Percentiles rank a stretch among this genome's conserved stretches.
These are phyloP conservation scores for Hipposideros larvatus DNA, from an alignment of 2,797 vertebrate genomes.

Conservation along the genomic window DNA sequence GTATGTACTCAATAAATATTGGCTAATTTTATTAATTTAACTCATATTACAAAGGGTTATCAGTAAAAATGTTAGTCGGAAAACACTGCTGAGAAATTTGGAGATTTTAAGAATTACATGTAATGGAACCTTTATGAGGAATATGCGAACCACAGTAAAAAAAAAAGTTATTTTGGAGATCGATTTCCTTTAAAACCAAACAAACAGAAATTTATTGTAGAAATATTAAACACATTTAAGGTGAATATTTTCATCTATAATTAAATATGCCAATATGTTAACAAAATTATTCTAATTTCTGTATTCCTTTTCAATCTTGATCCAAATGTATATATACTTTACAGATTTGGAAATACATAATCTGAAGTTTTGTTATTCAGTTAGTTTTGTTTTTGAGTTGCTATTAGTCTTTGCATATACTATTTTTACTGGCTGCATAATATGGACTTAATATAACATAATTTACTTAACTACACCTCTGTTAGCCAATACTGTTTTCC, in stretches of 20 bases:
- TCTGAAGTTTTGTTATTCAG: slow-evolving; percentile 37
- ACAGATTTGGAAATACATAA: slow-evolving; percentile 19
- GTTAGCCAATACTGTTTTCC: not conserved
- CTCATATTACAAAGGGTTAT: not conserved
- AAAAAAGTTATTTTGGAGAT: not conserved
- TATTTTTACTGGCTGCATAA: slow-evolving; percentile 40
- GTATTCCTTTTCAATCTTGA: slow-evolving; percentile 26
- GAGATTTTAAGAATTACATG: slow-evolving; percentile 35
- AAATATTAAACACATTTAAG: slow-evolving; percentile 59
- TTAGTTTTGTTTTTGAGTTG: slow-evolving; percentile 52
- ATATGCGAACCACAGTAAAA: slow-evolving; percentile 11
- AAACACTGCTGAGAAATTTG: slow-evolving; percentile 33
- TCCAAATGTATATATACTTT: slow-evolving; percentile 9
- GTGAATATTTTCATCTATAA: slow-evolving; percentile 35
- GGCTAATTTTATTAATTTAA: slow-evolving; percentile 32
- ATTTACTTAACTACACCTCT: slow-evolving; percentile 13
- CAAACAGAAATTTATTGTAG: slow-evolving; percentile 21
- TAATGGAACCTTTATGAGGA: not conserved
- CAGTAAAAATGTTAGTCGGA: slow-evolving; percentile 40
- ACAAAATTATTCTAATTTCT: slow-evolving; percentile 58
- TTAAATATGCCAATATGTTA: slow-evolving; percentile 5
- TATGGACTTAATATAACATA: slow-evolving; percentile 22
- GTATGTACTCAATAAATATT: not conserved
- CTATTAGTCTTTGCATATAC: slow-evolving; percentile 22
- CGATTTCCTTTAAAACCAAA: slow-evolving; percentile 34